phyloP scores from a whole-genome alignment of 2,797 vertebrate species.

The Staurois parvus region DNA sequence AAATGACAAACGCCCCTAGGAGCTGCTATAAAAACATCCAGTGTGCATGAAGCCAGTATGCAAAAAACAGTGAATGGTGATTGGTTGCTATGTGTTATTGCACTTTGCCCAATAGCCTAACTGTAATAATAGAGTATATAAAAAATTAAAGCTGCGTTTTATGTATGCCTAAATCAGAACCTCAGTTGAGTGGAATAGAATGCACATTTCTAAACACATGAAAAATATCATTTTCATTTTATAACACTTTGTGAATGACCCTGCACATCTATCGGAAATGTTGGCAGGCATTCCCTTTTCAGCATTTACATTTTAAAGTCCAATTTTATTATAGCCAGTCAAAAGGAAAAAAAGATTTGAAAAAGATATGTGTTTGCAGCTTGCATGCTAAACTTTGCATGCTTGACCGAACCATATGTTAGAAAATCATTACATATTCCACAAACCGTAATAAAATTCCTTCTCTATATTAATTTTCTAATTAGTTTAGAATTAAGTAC shows the following conservation, averaged over 20 bases:
- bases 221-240: neutral
- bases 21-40: no score
- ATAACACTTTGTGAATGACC: neutral
- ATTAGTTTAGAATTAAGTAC: conserved; percentile 58
- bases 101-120: no score
- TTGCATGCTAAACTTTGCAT: conserved; percentile 24
- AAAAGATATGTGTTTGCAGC: conserved; percentile 13
- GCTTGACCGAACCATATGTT: conserved; percentile 45
- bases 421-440: conserved; percentile 54
- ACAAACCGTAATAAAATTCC: conserved; percentile 50
- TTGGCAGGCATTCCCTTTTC: neutral
- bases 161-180: no score
- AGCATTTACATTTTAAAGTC: conserved; percentile 1
- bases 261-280: neutral
- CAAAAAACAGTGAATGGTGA: no score
- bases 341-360: neutral
- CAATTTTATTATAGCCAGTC: neutral
- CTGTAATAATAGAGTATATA: no score
- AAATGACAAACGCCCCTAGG: no score
- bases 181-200: no score
- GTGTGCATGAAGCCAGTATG: no score
- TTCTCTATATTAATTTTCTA: conserved; percentile 56
- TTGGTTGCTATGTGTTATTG: no score
- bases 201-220: neutral
- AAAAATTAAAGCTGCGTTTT: no score